These are phyloP conservation scores for Thysanoteuthis rhombus DNA, from an alignment of 2,888 invertebrate genomes.

Conservation along the genomic window DNA sequence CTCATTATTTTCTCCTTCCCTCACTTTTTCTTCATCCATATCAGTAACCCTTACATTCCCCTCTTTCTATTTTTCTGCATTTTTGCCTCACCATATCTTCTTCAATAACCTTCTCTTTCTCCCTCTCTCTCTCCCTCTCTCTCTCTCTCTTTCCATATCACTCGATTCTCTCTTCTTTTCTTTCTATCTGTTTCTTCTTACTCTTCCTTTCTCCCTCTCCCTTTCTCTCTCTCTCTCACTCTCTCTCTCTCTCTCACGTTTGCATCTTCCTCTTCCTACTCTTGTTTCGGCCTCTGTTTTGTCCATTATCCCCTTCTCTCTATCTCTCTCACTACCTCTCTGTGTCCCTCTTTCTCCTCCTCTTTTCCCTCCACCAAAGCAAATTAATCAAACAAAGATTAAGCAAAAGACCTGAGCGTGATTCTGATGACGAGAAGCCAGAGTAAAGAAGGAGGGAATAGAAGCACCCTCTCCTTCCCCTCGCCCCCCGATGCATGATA, in stretches of 20 bases:
- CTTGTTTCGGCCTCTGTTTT: background rate
- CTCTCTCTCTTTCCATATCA: background rate
- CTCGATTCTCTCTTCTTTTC: background rate
- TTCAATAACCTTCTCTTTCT: too few species aligned
- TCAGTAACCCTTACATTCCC: background rate
- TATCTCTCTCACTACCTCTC: background rate
- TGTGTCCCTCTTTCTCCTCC: too few species aligned
- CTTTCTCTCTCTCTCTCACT: background rate
- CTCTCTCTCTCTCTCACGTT: background rate
- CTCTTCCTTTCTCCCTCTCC: background rate
- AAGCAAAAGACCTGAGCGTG: background rate
- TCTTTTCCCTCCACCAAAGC: background rate
- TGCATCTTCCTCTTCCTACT: background rate
- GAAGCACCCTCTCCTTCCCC: background rate
- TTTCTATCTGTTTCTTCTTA: background rate
- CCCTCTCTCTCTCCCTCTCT: background rate
- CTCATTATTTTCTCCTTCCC: background rate
- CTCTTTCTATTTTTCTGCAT: background rate
- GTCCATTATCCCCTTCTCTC: background rate
- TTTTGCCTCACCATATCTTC: too few species aligned
- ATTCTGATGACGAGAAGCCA: background rate
- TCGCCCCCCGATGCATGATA: background rate
- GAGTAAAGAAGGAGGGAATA: background rate
- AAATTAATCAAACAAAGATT: conserved; percentile 12
- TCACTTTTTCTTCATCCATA: background rate